Evolutionary conservation across 2,797 vertebrate genomes (phyloP).

Genomic region (Coregonus sp.): DNA sequence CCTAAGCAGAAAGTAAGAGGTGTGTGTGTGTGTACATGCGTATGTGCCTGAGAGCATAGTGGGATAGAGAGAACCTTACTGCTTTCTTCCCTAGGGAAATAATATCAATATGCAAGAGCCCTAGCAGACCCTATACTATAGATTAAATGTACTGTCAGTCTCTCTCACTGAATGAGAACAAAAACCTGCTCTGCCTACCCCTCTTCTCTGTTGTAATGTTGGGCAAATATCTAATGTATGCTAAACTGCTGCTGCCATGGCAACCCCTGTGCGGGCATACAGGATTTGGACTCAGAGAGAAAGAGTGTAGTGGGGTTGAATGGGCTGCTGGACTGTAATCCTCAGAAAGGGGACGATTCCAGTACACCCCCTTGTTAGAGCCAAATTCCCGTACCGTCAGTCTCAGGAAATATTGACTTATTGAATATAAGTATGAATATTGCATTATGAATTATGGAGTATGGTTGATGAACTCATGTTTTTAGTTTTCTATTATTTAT

Average conservation of each 20-base stretch:
- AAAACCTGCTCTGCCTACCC: background rate
- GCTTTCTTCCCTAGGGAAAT: background rate
- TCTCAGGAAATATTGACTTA: too few relatives aligned
- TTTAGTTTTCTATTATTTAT: too few relatives aligned
- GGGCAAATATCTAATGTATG: conserved; percentile 77
- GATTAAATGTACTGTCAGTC: background rate
- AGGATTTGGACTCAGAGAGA: conserved; percentile 56
- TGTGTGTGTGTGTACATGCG: background rate
- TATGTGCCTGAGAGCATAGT: background rate
- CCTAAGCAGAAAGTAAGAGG: background rate
- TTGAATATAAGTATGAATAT: too few relatives aligned
- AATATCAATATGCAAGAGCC: background rate
- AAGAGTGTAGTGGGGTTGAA: conserved; percentile 31
- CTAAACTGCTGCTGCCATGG: conserved; percentile 81
- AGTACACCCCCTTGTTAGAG: background rate
- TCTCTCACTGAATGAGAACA: conserved; percentile 1
- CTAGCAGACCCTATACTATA: background rate
- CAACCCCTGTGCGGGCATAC: conserved; percentile 60
- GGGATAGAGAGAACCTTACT: background rate
- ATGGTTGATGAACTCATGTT: too few relatives aligned
- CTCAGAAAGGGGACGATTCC: conserved; percentile 35
- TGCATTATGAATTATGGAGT: too few relatives aligned
- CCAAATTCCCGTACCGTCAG: background rate
- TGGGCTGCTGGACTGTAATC: conserved; percentile 53
- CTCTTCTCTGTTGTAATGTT: conserved; percentile 53